Conservation (phyloP, 1,140 invertebrate genomes). For the Lepeophtheirus salmonis region DNA sequence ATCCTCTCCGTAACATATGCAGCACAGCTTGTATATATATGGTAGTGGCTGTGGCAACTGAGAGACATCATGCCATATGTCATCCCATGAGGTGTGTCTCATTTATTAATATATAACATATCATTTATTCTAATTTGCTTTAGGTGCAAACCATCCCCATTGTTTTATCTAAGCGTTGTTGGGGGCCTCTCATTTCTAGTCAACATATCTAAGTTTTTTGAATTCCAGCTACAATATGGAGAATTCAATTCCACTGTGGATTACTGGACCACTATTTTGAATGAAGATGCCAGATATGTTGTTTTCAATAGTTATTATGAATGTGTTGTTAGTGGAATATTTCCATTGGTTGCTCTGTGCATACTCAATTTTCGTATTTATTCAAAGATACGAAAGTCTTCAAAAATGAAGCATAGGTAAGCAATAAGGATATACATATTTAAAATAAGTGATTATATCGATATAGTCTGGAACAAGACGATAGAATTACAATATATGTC, state of each 20-base stretch:
- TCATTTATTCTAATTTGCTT: too few relatives aligned
- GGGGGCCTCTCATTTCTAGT: conserved; percentile 6
- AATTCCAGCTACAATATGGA: neutral
- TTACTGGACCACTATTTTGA: conserved; percentile 1
- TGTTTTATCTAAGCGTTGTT: neutral
- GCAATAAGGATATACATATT: too few relatives aligned
- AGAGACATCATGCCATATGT: neutral
- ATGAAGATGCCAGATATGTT: conserved; percentile 8
- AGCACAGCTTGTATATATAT: conserved; percentile 9
- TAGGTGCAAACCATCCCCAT: neutral
- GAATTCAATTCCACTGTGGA: neutral
- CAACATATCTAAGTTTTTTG: conserved; percentile 13
- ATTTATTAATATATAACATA: neutral
- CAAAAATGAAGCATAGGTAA: conserved; percentile 10
- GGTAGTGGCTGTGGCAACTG: conserved; percentile 6
- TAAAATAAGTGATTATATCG: too few relatives aligned
- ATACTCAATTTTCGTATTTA: conserved; percentile 6
- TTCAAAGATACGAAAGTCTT: neutral
- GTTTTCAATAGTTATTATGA: conserved; percentile 15
- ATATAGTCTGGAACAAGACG: too few relatives aligned
- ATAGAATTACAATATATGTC: too few relatives aligned
- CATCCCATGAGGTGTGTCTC: neutral
- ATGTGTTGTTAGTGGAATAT: neutral
- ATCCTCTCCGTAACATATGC: conserved; percentile 4
- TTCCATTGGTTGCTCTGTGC: conserved; percentile 5